phyloP scores from a whole-genome alignment of 2,113 vertebrate genomes.

The Martes martes region DNA sequence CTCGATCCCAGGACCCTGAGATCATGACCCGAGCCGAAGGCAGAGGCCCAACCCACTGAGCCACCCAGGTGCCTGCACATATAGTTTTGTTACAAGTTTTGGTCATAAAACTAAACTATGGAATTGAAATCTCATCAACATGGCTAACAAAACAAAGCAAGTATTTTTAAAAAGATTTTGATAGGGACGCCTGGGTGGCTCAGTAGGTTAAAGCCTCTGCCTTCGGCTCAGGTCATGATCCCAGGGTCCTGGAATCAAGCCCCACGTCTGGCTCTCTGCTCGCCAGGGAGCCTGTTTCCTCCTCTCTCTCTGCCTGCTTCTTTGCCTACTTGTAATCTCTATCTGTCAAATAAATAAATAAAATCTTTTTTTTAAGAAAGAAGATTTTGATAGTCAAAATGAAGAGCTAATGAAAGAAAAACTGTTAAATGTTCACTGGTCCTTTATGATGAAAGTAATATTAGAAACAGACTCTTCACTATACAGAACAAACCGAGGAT shows the following conservation, averaged over 20 bases:
- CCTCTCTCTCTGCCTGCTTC: too few species aligned
- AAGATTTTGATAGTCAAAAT: not conserved
- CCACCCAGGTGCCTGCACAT: not conserved
- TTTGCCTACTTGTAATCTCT: too few species aligned
- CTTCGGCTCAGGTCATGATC: too few species aligned
- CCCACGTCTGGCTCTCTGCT: too few species aligned
- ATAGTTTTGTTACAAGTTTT: not conserved
- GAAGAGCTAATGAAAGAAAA: not conserved
- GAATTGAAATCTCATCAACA: constrained; percentile 30
- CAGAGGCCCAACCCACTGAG: not conserved
- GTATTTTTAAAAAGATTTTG: not conserved
- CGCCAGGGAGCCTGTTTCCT: too few species aligned
- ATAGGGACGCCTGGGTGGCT: not conserved
- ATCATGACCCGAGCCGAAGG: not conserved
- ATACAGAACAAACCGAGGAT: not conserved
- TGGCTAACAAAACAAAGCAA: not conserved
- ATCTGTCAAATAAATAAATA: too few species aligned
- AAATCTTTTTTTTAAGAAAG: too few species aligned
- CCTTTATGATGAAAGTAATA: not conserved
- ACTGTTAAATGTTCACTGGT: not conserved
- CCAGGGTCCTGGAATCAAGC: too few species aligned
- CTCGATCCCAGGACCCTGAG: not conserved
- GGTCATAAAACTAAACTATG: not conserved
- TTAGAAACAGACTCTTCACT: not conserved
- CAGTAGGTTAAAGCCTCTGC: too few species aligned